phyloP scores from a whole-genome alignment of 2,113 vertebrate species.

The Sula dactylatra region DNA sequence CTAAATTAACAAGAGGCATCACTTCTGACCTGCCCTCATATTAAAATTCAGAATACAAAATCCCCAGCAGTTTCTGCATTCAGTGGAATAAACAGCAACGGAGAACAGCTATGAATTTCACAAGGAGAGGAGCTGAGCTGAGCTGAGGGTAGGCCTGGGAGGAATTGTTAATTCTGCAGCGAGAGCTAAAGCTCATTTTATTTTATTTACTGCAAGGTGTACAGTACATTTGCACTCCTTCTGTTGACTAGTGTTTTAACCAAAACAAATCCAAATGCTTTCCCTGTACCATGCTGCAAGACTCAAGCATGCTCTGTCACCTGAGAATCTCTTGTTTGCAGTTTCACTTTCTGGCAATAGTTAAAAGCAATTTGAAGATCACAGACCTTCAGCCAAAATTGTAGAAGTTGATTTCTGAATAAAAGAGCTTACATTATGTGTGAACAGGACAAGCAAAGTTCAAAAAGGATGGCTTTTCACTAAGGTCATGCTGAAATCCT shows the following conservation, averaged over 20 bases:
- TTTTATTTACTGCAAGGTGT: neutral
- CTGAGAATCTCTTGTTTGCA: neutral
- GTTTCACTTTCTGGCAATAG: neutral
- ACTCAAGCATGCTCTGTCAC: neutral
- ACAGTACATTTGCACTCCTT: neutral
- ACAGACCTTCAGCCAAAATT: neutral
- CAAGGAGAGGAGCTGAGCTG: neutral
- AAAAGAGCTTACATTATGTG: neutral
- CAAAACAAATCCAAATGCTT: neutral
- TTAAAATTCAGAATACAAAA: neutral
- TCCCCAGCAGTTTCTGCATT: neutral
- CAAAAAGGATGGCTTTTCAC: neutral
- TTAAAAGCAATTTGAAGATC: neutral
- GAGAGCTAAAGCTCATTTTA: neutral
- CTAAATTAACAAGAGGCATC: neutral
- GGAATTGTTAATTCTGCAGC: neutral
- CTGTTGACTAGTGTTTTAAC: neutral
- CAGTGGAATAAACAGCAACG: neutral
- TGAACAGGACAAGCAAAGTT: neutral
- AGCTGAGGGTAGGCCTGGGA: neutral
- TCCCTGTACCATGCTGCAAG: neutral
- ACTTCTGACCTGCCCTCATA: neutral
- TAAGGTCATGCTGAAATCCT: neutral
- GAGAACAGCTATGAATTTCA: neutral
- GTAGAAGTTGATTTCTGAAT: neutral